Base-by-base conservation (phyloP, 92 coral and sea anemone species). In the Umimayanthus kanabou region DNA sequence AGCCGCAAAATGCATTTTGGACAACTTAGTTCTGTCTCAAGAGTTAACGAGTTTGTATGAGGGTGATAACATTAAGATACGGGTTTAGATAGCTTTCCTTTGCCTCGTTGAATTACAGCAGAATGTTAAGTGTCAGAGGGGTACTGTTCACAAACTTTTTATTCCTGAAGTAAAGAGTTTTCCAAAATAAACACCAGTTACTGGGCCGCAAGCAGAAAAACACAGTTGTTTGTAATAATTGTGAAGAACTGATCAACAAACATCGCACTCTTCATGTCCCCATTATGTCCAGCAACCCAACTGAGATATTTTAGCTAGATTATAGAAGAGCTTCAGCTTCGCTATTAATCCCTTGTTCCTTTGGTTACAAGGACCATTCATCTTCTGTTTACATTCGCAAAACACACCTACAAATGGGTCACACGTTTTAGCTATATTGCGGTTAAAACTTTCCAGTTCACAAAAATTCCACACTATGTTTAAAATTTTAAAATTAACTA, bases 371-470 rank as follows among this genome's bases (percentile, higher is more conserved):
- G 8, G 50, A 10, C 57, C 16, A 70, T 82, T 82, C 77, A 82
- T 76, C 65, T 73, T 39, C 78, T 92, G 91, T 92, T 92, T 89
- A 89, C 94, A 42, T 45, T 82, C n/a, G 26, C 61, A 79, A 92
- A 92, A 87, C 87, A 67, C 80, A 25, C 55, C 50, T 55, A 78
- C 82, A 82, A 89, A 66, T 84, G 81, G 53, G 55, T 77, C 74
- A 87, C 92, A 87, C 90, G 92, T 89, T 84, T 78, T 77, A 25
- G 80, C 70, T 77, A 6, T 82, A 47, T 26, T 66, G 55, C 18
- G 77, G 86, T 45, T 67, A 42, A 66, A 50, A 25, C 58, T 82
- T 43, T 69, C 33, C 40, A 43, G 77, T 43, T 43, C 86, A 69
- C 61, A 42, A 9, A 43, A 71, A 82, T 43, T 82, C n/a, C 77